Evolutionary conservation across 30 jellyfish, hydroid and myxozoan genomes (phyloP), one percentile per base, ranked within the genome.

Genomic region (Chironex yamaguchii): DNA sequence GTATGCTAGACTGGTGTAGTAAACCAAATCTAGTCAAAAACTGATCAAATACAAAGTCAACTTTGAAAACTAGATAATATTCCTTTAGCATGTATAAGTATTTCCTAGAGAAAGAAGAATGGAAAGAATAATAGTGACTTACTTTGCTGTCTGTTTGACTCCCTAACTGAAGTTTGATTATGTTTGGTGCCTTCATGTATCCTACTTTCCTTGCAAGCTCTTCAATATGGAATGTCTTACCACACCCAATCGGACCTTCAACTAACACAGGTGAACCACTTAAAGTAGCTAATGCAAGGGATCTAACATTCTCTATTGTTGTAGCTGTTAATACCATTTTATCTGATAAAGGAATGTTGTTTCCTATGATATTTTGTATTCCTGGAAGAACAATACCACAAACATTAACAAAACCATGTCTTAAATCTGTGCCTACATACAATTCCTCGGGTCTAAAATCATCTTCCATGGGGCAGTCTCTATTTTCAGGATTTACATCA

Each of bases 131-230:
- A 9, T 58, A 79, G 63, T 4, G 23, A 29, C 71, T 17, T 0
- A 92, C 98, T 95, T 93, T 93, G 90, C 97, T 80, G 62, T 93
- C 98, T 2, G 98, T 93, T 58, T 87, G 97, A 17, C 88, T 97
- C 29, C 97, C 98, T 36, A 93, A 96, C 74, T 93, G 98, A 64
- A 93, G 48, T 81, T 93, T 93, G 79, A 93, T 23, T 3, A 93
- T 67, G 17, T 71, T 84, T 11, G 98, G 97, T 20, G 97, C 52
- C 3, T 53, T 80, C 6, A 26, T 31, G 2, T 92, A 66, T 1
- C 97, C 97, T 67, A 84, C 66, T 80, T 64, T 11, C 14, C 33
- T 21, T 62, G 98, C 97, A 82, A 93, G 71, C 48, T 82, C 78
- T 68, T 93, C 98, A 21, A 93, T 79, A 35, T 87, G 62, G 4